Base-by-base conservation (phyloP, 2,888 invertebrate species). In the Chrysodeixis includens region DNA sequence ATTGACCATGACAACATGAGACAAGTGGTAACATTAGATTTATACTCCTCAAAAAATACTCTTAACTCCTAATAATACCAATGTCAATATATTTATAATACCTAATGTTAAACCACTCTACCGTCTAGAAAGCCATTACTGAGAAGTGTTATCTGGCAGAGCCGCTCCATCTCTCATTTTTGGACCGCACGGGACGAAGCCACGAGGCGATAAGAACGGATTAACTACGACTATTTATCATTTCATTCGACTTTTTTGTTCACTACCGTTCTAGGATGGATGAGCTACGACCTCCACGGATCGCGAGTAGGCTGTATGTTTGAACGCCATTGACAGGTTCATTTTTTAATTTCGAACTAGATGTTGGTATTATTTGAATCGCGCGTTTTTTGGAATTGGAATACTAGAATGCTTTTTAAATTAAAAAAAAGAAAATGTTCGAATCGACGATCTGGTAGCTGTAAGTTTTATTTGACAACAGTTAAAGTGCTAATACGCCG, bases 221-320 rank as follows among this genome's bases (percentile, higher is more conserved):
- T 95, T 95, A 95, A 93, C 91, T 89, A 87, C 81, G 87, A 91
- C 94, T 93, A 95, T 94, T 94, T 93, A 94, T 95, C 94, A 95
- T 94, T 87, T 87, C 76, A 86, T 83, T 90, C 86, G 82, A 88
- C 86, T 91, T 91, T 93, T 93, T 93, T 90, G 86, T 92, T 89
- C 87, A 92, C 92, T 93, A 93, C 92, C 89, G 92, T 90, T 88
- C 83, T 86, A 85, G 83, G 87, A 86, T 88, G 82, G 88, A 88
- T 86, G 83, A 80, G 81, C 76, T 84, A 66, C 86, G 89, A 90
- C 88, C 91, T 88, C 89, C 88, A 83, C 78, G 86, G 83, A 83
- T 81, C 75, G 83, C 73, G 75, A 74, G 81, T 80, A 70, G 82
- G 71, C 82, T 77, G 69, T 75, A 69, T 67, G 65, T 65, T 51